Base-by-base conservation (phyloP, 2,888 invertebrate species). In the Cordylochernes scorpioides region DNA sequence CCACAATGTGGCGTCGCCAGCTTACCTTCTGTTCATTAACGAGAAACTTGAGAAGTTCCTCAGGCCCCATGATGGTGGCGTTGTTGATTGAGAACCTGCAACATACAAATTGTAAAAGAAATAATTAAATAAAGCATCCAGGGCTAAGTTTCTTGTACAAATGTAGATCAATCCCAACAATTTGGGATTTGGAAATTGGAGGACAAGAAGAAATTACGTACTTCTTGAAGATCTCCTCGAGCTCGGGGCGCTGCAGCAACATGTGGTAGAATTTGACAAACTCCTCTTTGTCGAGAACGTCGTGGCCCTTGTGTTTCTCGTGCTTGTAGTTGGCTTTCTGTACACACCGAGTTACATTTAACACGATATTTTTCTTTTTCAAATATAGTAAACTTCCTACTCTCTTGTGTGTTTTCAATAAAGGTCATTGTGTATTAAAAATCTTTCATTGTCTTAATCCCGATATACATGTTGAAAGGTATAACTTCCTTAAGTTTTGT, bases 251-350 rank as follows among this genome's bases (percentile, higher is more conserved):
- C 27, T 55, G 51, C 15, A 59, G 55, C 10, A 64, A 48, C 15
- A 49, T 41, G 31, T 58, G 51, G 45, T 61, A 64, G 41, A 64
- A 60, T 15, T 49, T 41, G 10, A 63, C 52, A 47, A 64, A 65
- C 44, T 64, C 63, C 8, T 60, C 54, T 16, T 53, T 50, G 41
- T 63, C 60, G 31, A 64, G 46, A 7, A 49, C 52, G 34, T 55
- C 50, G 31, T 53, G 49, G 4, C 46, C 48, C 15, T 44, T 41
- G 21, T 39, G 42, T 31, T 45, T 43, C n/a, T 38, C 40, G 30
- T 46, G 47, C 21, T 45, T 43, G 5, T 46, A 48, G 35, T 52
- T 49, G 4, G 51, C 47, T 30, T 42, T 39, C 51, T 51, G 35
- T 5, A 42, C 36, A 27, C 4, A 22, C 12, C 14, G 14, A 19